Evolutionary conservation across 2,888 invertebrate genomes (phyloP).

Genomic region (Nudaria mundana): DNA sequence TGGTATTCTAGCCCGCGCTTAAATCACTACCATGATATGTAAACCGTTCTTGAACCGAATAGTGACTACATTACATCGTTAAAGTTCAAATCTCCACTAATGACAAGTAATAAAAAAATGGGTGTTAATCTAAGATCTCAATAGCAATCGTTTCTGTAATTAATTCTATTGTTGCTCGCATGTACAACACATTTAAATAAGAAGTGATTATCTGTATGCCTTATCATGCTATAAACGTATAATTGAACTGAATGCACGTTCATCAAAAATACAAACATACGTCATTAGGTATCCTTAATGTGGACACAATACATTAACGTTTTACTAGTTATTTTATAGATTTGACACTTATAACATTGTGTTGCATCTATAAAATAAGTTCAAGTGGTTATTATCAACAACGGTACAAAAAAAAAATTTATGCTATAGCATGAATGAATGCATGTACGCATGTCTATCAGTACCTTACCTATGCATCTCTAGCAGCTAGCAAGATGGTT

Average conservation of each 20-base stretch:
- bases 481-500: too few species aligned
- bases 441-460: too few species aligned
- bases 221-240: conserved; percentile 10
- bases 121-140: background rate
- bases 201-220: conserved; percentile 1
- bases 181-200: conserved; percentile 7
- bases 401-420: too few species aligned
- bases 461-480: too few species aligned
- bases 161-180: conserved; percentile 10
- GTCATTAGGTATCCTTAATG: too few species aligned
- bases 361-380: too few species aligned
- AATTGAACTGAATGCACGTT: conserved; percentile 4
- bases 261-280: too few species aligned
- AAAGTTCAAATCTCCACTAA: background rate
- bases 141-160: conserved; percentile 1
- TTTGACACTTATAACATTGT: too few species aligned
- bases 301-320: too few species aligned
- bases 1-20: conserved; percentile 34
- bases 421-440: too few species aligned
- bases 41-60: conserved; percentile 35
- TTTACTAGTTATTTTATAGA: too few species aligned
- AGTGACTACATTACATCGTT: background rate
- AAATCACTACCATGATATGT: conserved; percentile 47
- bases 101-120: conserved; percentile 2
- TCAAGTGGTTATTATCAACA: conserved; percentile 1